phyloP scores from a whole-genome alignment of 2,113 vertebrate species.

The Poeciliopsis turrubarensis region DNA sequence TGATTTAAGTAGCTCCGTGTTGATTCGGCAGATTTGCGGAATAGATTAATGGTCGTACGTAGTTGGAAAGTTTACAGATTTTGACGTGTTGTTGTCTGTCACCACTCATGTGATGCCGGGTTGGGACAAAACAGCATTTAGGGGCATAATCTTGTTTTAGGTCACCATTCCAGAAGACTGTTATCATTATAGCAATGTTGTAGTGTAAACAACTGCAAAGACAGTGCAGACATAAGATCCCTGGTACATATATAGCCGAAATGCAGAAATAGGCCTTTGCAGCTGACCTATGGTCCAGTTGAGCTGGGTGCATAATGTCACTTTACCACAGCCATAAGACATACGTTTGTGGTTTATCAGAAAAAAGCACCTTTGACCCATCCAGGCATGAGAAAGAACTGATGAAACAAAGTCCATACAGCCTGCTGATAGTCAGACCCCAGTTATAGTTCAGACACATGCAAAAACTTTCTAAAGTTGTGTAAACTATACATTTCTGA shows the following conservation, averaged over 20 bases:
- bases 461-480: background rate
- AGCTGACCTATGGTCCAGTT: background rate
- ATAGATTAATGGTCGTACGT: background rate
- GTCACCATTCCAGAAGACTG: background rate
- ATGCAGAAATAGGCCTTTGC: background rate
- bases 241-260: background rate
- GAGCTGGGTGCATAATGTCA: constrained; percentile 8
- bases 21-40: background rate
- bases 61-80: constrained; percentile 31
- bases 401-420: constrained; percentile 47
- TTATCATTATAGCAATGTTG: background rate
- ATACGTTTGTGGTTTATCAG: constrained; percentile 38
- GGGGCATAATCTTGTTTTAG: background rate
- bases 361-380: constrained; percentile 34
- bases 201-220: background rate
- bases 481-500: no score
- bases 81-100: constrained; percentile 2
- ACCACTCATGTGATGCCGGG: constrained; percentile 9
- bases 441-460: constrained; percentile 15
- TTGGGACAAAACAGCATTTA: background rate
- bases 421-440: constrained; percentile 24
- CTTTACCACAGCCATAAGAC: background rate
- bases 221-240: background rate
- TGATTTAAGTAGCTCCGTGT: background rate
- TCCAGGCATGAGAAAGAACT: constrained; percentile 14